Evolutionary conservation across 2,797 vertebrate species (phyloP).

Genomic region (Gadopsis marmoratus): DNA sequence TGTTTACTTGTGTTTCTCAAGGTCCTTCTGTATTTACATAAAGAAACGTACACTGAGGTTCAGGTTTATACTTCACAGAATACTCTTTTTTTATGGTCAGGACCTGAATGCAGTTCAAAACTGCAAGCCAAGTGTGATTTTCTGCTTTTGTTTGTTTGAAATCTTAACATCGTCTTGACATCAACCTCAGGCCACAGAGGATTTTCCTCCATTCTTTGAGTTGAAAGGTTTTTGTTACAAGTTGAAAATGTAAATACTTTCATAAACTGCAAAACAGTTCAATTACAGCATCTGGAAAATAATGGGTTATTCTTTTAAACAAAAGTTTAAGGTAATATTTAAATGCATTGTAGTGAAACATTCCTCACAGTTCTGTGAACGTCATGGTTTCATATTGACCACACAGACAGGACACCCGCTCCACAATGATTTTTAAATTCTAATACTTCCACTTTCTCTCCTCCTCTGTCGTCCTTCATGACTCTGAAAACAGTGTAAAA

Average conservation of each 20-base stretch:
- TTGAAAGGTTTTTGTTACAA: no score
- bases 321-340: not conserved
- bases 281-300: not conserved
- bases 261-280: not conserved
- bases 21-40: no score
- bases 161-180: no score
- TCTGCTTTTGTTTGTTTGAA: no score
- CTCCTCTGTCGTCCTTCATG: not conserved
- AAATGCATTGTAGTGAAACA: not conserved
- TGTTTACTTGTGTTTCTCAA: no score
- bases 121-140: no score
- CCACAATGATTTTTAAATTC: not conserved
- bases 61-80: no score
- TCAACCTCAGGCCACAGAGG: no score
- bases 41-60: no score
- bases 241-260: not conserved
- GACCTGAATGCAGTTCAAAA: no score
- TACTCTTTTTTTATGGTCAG: no score
- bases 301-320: not conserved
- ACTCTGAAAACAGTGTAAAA: slow-evolving; percentile 23
- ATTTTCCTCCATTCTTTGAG: no score
- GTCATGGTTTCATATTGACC: not conserved
- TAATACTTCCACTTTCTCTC: not conserved
- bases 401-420: not conserved
- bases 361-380: not conserved